phyloP scores from a whole-genome alignment of 2,113 vertebrate genomes.

The Hassar affinis region DNA sequence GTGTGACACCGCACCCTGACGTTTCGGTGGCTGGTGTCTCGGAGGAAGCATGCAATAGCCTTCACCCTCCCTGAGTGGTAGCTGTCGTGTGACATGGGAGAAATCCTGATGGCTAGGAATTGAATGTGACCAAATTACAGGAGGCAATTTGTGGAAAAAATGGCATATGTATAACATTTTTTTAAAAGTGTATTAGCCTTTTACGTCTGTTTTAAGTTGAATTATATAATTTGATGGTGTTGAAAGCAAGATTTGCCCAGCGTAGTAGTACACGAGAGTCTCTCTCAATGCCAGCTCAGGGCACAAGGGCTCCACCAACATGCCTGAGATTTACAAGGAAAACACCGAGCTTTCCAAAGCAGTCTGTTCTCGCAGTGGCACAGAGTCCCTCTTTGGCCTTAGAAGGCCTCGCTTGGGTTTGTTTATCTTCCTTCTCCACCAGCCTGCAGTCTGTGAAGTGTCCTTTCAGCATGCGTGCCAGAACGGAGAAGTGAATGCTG shows the following conservation, averaged over 20 bases:
- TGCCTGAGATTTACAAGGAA: slow-evolving; percentile 23
- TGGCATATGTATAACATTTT: background rate
- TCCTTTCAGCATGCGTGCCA: slow-evolving; percentile 30
- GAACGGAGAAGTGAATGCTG: background rate
- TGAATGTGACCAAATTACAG: no score
- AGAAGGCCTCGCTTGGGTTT: slow-evolving; percentile 38
- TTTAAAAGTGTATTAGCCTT: background rate
- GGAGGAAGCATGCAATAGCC: no score
- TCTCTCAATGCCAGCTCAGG: slow-evolving; percentile 2
- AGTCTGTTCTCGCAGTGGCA: slow-evolving; percentile 15
- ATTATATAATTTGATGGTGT: no score
- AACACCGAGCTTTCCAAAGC: background rate
- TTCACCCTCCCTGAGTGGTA: no score
- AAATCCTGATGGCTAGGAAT: no score
- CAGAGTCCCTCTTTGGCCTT: slow-evolving; percentile 33
- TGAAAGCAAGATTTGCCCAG: background rate
- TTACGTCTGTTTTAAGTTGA: no score
- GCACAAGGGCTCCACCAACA: background rate
- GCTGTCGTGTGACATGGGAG: no score
- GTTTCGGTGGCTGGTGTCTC: no score
- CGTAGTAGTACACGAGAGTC: background rate
- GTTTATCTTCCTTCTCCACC: slow-evolving; percentile 38
- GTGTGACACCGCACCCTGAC: no score
- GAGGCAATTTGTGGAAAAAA: no score
- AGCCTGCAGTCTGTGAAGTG: slow-evolving; percentile 41